Evolutionary conservation across 2,888 invertebrate genomes (phyloP), one percentile per base, ranked within the genome.

Genomic region (Noctua comes): DNA sequence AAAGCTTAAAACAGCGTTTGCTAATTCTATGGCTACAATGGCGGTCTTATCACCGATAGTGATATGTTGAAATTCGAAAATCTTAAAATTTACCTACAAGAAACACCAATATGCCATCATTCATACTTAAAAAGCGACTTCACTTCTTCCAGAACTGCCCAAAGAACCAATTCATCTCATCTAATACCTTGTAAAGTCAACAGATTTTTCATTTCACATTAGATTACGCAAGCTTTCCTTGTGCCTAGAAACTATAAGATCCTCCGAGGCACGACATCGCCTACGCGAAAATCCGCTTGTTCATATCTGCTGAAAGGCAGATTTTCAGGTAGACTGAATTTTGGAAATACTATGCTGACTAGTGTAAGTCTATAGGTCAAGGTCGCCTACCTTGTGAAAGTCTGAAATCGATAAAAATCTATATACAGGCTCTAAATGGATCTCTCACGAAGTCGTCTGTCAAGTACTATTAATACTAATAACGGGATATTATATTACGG

Each of bases 241-340:
- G 76, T 65, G 31, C 43, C 76, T 57, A 36, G 18, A 57, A 48
- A 31, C 11, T 64, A 48, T 24, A 59, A 54, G 66, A 62, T 59
- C 18, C 27, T 64, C 36, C 43, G 10, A 73, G 65, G 54, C 76
- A 76, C 57, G 69, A 51, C 27, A 48, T n/a, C 18, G 57, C 48
- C 62, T 46, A 40, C 57, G 51, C 43, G 16, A 40, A n/a, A 62
- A 72, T 59, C 68, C 78, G 46, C 65, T 78, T 78, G 66, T 59
- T 82, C 72, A 78, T 75, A 82, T 72, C n/a, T 72, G 48, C 64
- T 74, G 43, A 54, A 57, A 54, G 7, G 48, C 64, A 24, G 36
- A 75, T 46, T 83, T 71, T 72, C 59, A 68, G 36, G 71, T 77
- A 68, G 54, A 71, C 40, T 31, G 51, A 46, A 31, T 74, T 59